Percentiles rank a stretch among this genome's conserved stretches.
Evolutionary conservation across 2,888 invertebrate genomes (phyloP).

Genomic region (Habroteleia sp.): DNA sequence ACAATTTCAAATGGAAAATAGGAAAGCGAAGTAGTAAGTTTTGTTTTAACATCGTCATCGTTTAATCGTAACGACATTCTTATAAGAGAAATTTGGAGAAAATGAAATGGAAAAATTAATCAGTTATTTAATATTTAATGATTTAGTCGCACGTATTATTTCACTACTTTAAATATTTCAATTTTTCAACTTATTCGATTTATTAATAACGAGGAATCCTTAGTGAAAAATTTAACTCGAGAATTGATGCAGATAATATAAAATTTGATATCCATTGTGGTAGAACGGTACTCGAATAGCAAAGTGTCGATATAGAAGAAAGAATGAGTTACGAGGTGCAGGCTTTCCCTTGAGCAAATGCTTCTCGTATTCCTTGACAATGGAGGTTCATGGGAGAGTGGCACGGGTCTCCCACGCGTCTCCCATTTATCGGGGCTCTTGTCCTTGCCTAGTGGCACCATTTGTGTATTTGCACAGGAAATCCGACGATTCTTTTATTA

Average conservation of each 20-base stretch:
- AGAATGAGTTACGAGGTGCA: constrained; percentile 47
- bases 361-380: constrained; percentile 72
- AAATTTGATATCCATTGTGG: constrained; percentile 50
- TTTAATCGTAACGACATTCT: no score
- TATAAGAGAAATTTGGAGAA: no score
- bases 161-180: no score
- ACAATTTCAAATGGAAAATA: no score
- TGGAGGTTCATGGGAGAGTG: constrained; percentile 75
- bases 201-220: constrained; percentile 1
- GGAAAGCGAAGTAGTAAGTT: no score
- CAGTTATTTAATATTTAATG: no score
- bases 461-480: constrained; percentile 65
- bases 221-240: constrained; percentile 15
- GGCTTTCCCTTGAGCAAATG: constrained; percentile 56
- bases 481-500: constrained; percentile 46
- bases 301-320: constrained; percentile 37
- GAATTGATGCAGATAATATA: constrained; percentile 46
- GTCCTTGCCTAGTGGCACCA: constrained; percentile 75
- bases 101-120: no score
- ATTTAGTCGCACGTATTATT: no score
- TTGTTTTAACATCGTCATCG: no score
- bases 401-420: constrained; percentile 72
- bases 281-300: constrained; percentile 39
- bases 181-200: no score
- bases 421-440: constrained; percentile 69